phyloP scores from a whole-genome alignment of 2,888 invertebrate species.

The Protonemura montana region DNA sequence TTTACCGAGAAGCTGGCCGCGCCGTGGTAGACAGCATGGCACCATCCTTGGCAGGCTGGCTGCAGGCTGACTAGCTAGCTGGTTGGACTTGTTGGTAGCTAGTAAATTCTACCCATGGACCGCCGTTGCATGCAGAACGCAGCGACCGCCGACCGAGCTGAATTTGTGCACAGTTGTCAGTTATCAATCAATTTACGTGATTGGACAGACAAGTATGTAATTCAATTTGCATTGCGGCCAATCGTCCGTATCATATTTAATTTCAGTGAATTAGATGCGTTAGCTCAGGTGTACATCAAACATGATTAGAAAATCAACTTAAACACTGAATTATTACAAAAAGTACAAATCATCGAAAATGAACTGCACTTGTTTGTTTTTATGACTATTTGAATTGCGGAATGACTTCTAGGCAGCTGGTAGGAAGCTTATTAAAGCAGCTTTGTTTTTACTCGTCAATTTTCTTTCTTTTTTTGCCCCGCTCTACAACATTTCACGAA shows the following conservation, averaged over 20 bases:
- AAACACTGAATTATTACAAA: too few species aligned
- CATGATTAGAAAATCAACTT: too few species aligned
- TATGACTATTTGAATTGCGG: not conserved
- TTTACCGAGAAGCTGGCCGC: not conserved
- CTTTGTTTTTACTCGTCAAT: constrained; percentile 36
- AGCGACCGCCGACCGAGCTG: not conserved
- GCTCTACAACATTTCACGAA: constrained; percentile 25
- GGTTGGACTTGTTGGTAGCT: too few species aligned
- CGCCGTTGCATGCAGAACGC: too few species aligned
- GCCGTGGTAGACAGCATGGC: not conserved
- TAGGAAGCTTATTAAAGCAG: constrained; percentile 18
- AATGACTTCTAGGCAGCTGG: not conserved
- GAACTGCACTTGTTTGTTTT: not conserved
- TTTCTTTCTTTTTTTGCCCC: not conserved
- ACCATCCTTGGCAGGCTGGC: not conserved
- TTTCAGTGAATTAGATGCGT: too few species aligned
- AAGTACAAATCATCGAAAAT: not conserved
- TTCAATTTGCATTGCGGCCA: not conserved
- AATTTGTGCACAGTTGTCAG: not conserved
- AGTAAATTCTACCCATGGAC: not conserved
- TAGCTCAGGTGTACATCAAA: too few species aligned
- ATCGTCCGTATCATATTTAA: not conserved
- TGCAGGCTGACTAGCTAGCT: not conserved
- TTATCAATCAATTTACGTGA: not conserved
- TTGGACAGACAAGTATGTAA: not conserved